These are phyloP conservation scores for Temnothorax ravouxi DNA, from an alignment of 2,888 invertebrate genomes.

Conservation along the genomic window DNA sequence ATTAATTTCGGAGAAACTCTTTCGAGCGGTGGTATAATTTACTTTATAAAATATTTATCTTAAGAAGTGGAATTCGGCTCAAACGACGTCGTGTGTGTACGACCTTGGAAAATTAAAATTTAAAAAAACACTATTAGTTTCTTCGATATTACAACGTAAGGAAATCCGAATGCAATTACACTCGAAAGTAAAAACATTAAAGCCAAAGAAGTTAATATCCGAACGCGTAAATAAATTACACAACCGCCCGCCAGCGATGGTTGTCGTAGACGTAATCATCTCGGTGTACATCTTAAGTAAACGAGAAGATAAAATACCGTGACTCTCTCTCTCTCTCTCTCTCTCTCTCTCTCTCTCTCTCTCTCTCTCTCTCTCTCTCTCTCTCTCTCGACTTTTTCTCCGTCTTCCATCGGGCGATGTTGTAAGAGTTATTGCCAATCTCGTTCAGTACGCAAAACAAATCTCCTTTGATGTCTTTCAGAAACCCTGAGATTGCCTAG, in stretches of 20 bases:
- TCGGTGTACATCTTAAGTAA: conserved; percentile 51
- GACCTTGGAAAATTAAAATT: conserved; percentile 8
- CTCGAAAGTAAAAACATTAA: conserved; percentile 25
- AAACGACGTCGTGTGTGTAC: not conserved
- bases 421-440: conserved; percentile 58
- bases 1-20: not conserved
- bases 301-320: conserved; percentile 53
- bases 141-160: conserved; percentile 24
- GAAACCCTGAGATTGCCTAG: conserved; percentile 38
- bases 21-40: not conserved
- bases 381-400: conserved; percentile 19
- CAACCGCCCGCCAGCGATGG: conserved; percentile 42
- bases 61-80: not conserved
- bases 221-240: conserved; percentile 53
- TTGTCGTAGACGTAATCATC: conserved; percentile 53
- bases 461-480: conserved; percentile 55
- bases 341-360: conserved; percentile 10
- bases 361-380: not conserved
- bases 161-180: conserved; percentile 41
- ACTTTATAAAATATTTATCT: conserved; percentile 10
- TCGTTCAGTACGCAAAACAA: conserved; percentile 58
- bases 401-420: conserved; percentile 43
- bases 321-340: conserved; percentile 12
- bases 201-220: conserved; percentile 40
- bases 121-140: conserved; percentile 13